Evolutionary conservation across 2,113 vertebrate species (phyloP).

Genomic region (Microcebus jonahi): DNA sequence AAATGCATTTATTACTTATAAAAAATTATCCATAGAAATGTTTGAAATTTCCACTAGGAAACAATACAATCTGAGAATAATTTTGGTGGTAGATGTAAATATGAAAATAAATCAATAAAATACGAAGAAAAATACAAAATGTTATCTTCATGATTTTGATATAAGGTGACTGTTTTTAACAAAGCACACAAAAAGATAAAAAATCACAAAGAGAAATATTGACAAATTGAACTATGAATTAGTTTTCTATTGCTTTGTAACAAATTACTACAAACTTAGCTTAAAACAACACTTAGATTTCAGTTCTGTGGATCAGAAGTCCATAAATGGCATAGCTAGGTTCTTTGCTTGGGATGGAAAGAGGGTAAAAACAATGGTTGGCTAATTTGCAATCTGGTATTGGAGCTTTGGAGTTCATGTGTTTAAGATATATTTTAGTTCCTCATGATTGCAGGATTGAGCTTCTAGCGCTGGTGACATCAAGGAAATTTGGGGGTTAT

Average conservation of each 20-base stretch:
- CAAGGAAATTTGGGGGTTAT: not conserved
- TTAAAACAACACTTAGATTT: not conserved
- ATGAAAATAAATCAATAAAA: not conserved
- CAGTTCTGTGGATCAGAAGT: not conserved
- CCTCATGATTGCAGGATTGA: not conserved
- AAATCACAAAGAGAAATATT: not conserved
- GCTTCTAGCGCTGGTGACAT: not conserved
- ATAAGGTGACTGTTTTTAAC: not conserved
- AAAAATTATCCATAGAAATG: not conserved
- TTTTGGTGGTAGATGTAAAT: not conserved
- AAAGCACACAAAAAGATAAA: not conserved
- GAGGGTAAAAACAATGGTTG: not conserved
- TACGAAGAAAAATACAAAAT: not conserved
- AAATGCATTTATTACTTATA: not conserved
- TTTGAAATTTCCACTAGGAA: not conserved
- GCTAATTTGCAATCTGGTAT: no score
- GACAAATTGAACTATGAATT: not conserved
- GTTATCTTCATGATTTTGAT: not conserved
- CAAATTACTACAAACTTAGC: not conserved
- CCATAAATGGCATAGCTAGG: rapidly evolving
- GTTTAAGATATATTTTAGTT: not conserved
- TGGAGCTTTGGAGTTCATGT: not conserved
- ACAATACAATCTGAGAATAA: not conserved
- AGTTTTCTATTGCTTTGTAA: not conserved
- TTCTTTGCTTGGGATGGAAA: not conserved